Base-by-base conservation (phyloP, 2,797 vertebrate genomes). In the Peromyscus attwateri region DNA sequence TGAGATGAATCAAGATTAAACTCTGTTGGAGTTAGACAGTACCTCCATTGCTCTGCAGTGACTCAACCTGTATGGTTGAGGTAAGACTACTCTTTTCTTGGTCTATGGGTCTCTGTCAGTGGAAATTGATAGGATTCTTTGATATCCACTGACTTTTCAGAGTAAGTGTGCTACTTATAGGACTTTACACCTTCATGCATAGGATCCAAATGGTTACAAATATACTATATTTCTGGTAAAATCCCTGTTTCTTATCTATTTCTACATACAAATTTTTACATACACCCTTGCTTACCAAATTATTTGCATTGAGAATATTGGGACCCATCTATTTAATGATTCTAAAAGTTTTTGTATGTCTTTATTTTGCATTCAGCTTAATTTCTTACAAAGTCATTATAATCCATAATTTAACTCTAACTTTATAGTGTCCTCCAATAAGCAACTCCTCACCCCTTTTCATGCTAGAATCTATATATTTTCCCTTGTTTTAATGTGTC, bases 301-400 rank as follows among this genome's bases (percentile, higher is more conserved):
- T 62, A 60, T 81, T 21, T 66, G 3, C n/a, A 34, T 37, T 83
- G 8, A 64, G 17, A 89, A 95, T 90, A 82, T n/a, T 68, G 37
- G n/a, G 8, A 82, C 23, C 89, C 23, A 82, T 92, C 12, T 64
- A 68, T 73, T 82, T 68, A 62, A 7, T 89, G 62, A 79, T 40
- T 3, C 27, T 85, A n/a, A 89, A 71, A 60, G 10, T 60, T n/a
- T 8, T 34, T 5, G 55, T 37, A 52, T 40, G 8, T 37, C n/a
- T 79, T 84, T 79, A 93, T 57, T 95, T 89, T 68, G 43, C 71
- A 43, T 57, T 7, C 14, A 81, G 40, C 9, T 85, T 85, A 85
- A 92, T 92, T 75, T 71, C 9, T 40, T 87, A 23, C 16, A 3
- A 16, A 87, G 49, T 92, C 16, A 70, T 57, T 12, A n/a, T 75